phyloP scores from a whole-genome alignment of 30 jellyfish, hydroid and myxozoan genomes.

The Hydractinia echinata region DNA sequence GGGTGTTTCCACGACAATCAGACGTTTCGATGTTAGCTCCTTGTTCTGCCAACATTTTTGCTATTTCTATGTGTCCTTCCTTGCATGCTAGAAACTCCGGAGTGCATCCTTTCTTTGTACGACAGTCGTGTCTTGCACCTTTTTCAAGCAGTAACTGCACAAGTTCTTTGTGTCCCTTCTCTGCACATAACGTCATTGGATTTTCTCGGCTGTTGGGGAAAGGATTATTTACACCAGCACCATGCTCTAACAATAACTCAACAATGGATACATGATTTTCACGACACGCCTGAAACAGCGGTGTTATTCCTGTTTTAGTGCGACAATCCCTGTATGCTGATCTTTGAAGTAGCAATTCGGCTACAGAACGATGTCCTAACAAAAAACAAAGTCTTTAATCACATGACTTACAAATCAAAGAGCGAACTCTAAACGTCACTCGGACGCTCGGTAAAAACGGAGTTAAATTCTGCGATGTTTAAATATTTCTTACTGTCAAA shows the following conservation, averaged over 20 bases:
- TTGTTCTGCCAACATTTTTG: constrained; percentile 57
- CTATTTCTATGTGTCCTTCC: constrained; percentile 92
- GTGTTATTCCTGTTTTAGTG: constrained; percentile 95
- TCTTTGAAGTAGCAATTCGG: constrained; percentile 74
- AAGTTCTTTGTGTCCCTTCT: constrained; percentile 80
- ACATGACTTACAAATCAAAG: background rate
- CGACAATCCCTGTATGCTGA: constrained; percentile 90
- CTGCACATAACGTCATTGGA: constrained; percentile 96
- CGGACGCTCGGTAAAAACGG: no score
- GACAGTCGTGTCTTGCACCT: constrained; percentile 93
- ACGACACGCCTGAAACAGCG: constrained; percentile 95
- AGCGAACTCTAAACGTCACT: background rate
- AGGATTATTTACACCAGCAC: constrained; percentile 91
- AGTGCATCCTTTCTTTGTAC: constrained; percentile 95
- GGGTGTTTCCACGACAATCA: constrained; percentile 96
- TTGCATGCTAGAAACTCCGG: constrained; percentile 88
- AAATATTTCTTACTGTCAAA: no score
- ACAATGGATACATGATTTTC: constrained; percentile 91
- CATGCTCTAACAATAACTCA: constrained; percentile 62
- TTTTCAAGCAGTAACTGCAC: constrained; percentile 57
- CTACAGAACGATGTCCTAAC: constrained; percentile 84
- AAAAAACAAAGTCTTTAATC: background rate
- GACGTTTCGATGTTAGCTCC: constrained; percentile 93
- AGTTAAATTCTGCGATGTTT: no score
- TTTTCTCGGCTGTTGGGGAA: constrained; percentile 98